Evolutionary conservation across 1,140 invertebrate species (phyloP).

Genomic region (Pseudomyrmex concolor): DNA sequence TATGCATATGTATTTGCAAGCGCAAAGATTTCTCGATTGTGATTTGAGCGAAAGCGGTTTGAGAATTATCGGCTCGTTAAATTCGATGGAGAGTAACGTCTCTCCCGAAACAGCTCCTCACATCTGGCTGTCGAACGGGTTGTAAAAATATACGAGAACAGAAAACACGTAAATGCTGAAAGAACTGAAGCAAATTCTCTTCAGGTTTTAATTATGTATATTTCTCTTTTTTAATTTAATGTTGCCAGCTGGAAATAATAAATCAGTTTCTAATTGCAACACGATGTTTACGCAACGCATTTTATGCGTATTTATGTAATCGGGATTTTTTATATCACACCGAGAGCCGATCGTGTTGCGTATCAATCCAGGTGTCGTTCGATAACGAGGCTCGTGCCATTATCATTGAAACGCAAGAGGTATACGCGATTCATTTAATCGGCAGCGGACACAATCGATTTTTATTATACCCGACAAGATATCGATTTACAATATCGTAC

Average conservation of each 20-base stretch:
- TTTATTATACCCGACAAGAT: constrained; percentile 6
- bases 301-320: not conserved
- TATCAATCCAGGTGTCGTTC: constrained; percentile 19
- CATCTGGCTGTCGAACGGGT: constrained; percentile 38
- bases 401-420: constrained; percentile 50
- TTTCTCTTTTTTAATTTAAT: too few relatives aligned
- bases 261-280: too few relatives aligned
- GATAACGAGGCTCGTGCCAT: constrained; percentile 47
- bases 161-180: not conserved
- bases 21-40: constrained; percentile 42
- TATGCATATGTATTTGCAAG: constrained; percentile 51
- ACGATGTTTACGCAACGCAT: not conserved
- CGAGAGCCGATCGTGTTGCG: constrained; percentile 15
- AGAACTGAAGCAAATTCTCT: not conserved
- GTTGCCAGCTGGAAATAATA: too few relatives aligned
- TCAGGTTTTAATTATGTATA: not conserved
- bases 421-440: constrained; percentile 29
- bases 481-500: constrained; percentile 44
- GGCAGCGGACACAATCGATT: constrained; percentile 24
- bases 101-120: not conserved
- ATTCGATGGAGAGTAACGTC: not conserved
- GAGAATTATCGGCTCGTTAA: constrained; percentile 46
- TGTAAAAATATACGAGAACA: not conserved
- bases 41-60: constrained; percentile 50
- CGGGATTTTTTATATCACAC: not conserved